Evolutionary conservation across 2,797 vertebrate species (phyloP).

Genomic region (Eidolon dupreanum): DNA sequence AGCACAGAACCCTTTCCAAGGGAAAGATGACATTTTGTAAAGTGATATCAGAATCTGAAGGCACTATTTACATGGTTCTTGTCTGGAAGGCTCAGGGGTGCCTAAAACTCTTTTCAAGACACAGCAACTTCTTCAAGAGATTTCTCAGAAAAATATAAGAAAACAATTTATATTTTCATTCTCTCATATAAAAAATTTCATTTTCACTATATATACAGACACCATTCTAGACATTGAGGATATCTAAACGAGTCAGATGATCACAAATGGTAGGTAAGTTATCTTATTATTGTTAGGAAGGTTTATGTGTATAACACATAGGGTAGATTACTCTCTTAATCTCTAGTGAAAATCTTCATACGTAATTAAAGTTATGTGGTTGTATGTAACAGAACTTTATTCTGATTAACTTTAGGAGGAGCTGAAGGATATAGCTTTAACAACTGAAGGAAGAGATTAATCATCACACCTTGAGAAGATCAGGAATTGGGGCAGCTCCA

Average conservation of each 20-base stretch:
- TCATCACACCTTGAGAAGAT: not conserved
- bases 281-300: not conserved
- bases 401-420: not conserved
- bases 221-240: not conserved
- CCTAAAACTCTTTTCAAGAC: not conserved
- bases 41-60: not conserved
- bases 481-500: not conserved
- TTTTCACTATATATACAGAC: not conserved
- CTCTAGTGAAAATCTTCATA: not conserved
- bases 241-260: not conserved
- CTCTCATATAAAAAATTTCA: not conserved
- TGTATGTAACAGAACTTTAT: not conserved
- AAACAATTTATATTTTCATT: not conserved
- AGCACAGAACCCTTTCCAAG: not conserved
- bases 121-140: not conserved
- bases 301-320: not conserved
- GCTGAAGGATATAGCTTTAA: not conserved
- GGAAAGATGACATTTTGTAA: not conserved
- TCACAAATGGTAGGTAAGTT: not conserved
- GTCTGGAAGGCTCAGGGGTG: not conserved
- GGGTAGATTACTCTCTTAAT: not conserved
- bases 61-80: not conserved
- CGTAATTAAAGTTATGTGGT: not conserved
- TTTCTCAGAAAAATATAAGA: not conserved
- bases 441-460: not conserved